Evolutionary conservation across 2,113 vertebrate genomes (phyloP), one percentile per base, ranked within the genome.

Genomic region (Ochotona curzoniae): DNA sequence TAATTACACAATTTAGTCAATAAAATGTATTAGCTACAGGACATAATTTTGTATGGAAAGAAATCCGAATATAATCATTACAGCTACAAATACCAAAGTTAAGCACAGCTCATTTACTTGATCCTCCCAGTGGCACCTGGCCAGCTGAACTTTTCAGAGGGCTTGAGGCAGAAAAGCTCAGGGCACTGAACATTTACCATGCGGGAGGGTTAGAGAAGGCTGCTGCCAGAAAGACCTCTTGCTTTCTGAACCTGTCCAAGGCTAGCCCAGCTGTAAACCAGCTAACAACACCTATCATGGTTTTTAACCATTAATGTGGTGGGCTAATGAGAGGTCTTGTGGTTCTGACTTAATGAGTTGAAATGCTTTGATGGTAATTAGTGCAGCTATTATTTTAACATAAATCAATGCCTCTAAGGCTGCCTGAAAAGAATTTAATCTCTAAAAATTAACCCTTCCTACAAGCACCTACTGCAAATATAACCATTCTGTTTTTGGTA

Each of bases 361-460:
- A 95, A 94, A 91, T 0, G 0, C 94, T 85, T 85, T 44, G 87
- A 57, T 78, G 76, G 15, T 85, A 96, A 94, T 93, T 90, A 96
- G 63, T 57, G 74, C 79, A 74, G 44, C 85, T 87, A 82, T 87
- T 82, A 90, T 63, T 73, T 93, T 93, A 80, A 81, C 60, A 83
- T n/a, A 44, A 93, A 81, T 90, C 67, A 60, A 47, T 90, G 69
- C 67, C 81, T 91, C 82, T 57, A 78, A 80, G 84, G 61, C 61
- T 57, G 38, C 35, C 57, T 81, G 32, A 76, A 87, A 92, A 93
- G n/a, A 90, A 89, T 69, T 90, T 92, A 74, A 93, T 90, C 73
- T 92, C 69, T 75, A 93, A 81, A 93, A 28, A 61, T 21, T 78
- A 82, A 54, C 47, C 49, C 38, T 90, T 84, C 60, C 84, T 21